These are phyloP conservation scores for Macrophya alboannulata DNA, from an alignment of 2,888 invertebrate species.

Conservation along the genomic window DNA sequence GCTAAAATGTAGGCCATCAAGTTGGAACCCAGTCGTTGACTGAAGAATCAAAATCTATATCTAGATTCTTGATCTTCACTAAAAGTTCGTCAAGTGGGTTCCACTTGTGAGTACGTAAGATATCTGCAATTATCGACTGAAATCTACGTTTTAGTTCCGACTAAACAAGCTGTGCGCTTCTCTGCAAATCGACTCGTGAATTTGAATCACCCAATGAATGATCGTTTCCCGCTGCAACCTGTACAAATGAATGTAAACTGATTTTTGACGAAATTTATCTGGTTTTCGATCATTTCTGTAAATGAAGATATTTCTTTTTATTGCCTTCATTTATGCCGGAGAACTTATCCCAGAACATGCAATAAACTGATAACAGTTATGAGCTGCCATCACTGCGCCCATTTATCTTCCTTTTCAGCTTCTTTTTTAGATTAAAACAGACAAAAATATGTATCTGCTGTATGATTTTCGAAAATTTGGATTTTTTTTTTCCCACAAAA, in stretches of 20 bases:
- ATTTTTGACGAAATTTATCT: too few species aligned
- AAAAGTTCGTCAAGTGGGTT: background rate
- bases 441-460: background rate
- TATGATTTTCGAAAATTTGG: background rate
- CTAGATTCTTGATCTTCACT: background rate
- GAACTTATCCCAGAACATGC: background rate
- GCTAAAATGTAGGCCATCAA: constrained; percentile 7
- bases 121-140: background rate
- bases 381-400: background rate
- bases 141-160: too few species aligned
- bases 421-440: background rate
- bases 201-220: background rate
- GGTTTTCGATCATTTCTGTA: background rate
- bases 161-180: background rate
- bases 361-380: background rate
- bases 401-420: background rate
- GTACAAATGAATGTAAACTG: background rate
- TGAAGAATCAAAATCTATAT: constrained; percentile 22
- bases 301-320: background rate
- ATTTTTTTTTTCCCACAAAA: background rate
- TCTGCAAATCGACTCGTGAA: background rate
- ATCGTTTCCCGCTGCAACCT: background rate
- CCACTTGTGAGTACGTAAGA: background rate
- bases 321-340: background rate
- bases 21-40: constrained; percentile 8